These are phyloP conservation scores for Pygmarrhopalites habei DNA, from an alignment of 1,140 invertebrate genomes.

Conservation along the genomic window DNA sequence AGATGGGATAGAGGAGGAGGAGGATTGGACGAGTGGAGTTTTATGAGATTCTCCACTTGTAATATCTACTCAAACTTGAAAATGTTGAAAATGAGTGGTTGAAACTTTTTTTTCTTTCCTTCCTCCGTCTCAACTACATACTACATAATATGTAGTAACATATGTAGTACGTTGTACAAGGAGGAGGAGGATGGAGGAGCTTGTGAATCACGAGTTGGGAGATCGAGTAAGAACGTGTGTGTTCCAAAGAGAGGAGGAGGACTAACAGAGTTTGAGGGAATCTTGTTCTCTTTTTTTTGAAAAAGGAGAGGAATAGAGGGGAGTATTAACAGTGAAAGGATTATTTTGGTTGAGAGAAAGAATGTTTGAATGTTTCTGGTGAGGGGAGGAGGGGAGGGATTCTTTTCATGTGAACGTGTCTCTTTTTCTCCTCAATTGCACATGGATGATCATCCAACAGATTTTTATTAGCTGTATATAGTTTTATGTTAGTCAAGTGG, in stretches of 20 bases:
- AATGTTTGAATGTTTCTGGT: slow-evolving; percentile 4
- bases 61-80: no score
- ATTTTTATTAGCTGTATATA: slow-evolving; percentile 8
- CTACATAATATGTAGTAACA: no score
- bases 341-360: slow-evolving; percentile 6
- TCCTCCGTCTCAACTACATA: no score
- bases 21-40: no score
- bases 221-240: no score
- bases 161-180: no score
- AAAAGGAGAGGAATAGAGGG: neutral
- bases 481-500: slow-evolving; percentile 28
- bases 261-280: neutral
- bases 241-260: neutral
- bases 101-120: no score
- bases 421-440: slow-evolving; percentile 24
- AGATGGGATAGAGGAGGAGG: no score
- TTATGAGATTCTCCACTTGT: no score
- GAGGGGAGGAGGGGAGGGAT: neutral
- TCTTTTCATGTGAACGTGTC: neutral
- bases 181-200: no score
- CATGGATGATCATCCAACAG: slow-evolving; percentile 14
- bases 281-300: neutral
- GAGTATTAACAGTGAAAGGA: slow-evolving; percentile 7
- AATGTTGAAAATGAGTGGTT: no score
- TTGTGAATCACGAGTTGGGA: no score